Evolutionary conservation across 2,113 vertebrate genomes (phyloP).

Genomic region (Bos indicus): DNA sequence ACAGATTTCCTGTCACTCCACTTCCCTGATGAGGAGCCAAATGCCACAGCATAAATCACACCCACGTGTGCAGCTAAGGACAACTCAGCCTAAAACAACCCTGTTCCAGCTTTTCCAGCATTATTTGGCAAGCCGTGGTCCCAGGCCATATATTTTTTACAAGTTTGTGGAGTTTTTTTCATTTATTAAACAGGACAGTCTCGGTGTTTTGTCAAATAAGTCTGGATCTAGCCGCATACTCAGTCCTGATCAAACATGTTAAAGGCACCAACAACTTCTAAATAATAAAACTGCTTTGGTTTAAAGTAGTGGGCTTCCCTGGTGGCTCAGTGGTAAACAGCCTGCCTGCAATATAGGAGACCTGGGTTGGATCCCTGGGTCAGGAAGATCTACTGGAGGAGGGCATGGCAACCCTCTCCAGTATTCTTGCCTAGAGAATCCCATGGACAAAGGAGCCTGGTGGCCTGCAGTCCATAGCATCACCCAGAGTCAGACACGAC

Average conservation of each 20-base stretch:
- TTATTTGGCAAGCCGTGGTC: not conserved
- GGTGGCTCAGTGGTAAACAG: not conserved
- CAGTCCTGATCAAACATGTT: not conserved
- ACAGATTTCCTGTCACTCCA: not conserved
- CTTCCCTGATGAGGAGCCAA: not conserved
- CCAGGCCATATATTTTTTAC: not conserved
- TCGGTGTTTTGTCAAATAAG: not conserved
- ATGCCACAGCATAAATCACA: not conserved
- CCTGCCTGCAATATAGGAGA: not conserved
- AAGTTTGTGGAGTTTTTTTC: not conserved
- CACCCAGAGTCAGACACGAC: not conserved
- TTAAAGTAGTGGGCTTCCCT: not conserved
- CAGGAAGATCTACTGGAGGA: not conserved
- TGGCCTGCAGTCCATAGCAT: rapidly evolving
- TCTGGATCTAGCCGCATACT: not conserved
- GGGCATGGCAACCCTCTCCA: not conserved
- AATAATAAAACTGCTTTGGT: not conserved
- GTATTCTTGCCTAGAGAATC: not conserved
- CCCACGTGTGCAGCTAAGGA: not conserved
- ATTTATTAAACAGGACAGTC: not conserved
- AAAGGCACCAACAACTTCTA: not conserved
- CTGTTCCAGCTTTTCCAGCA: not conserved
- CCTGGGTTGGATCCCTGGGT: not conserved
- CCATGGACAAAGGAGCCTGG: not conserved
- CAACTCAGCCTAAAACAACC: not conserved